Evolutionary conservation across 2,797 vertebrate species (phyloP), one percentile per base, ranked within the genome.

Genomic region (Sebastes nivosus): DNA sequence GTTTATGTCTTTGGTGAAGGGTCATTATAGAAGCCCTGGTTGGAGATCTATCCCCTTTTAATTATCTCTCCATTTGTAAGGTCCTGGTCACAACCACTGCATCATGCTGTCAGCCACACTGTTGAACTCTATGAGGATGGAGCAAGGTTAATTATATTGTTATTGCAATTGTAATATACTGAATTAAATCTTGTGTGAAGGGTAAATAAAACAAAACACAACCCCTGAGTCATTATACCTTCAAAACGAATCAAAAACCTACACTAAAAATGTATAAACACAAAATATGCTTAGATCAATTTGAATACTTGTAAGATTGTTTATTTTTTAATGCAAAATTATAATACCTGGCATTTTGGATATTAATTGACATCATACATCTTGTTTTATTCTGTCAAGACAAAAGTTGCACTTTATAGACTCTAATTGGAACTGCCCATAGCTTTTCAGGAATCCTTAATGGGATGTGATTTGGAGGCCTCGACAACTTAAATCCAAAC

Each of bases 1-100:
- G 81, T 91, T 89, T 86, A 89, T 88, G 85, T 85, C 81, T 88
- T 83, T 86, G 72, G 70, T 75, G 67, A 86, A 84, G 79, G 69
- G 82, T 90, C 81, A 84, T 86, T 90, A 87, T 54, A 71, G 67
- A 78, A 38, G 70, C 66, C 71, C 70, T 67, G 54, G 68, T 81
- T 79, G 63, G 70, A 80, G 75, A 72, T 82, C 80, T 85, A 88
- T 88, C 78, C 82, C 66, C 66, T 88, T 89, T 91, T 88, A 92
- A 91, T 92, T 84, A 89, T 85, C 65, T 84, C 64, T 69, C 67
- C 68, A 87, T 88, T 90, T 88, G 82, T 86, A 75, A 80, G 74
- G 77, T 77, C 71, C 77, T 34, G 60, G 83, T 84, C 87, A 87
- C 58, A 78, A 63, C 63, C 69, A 73, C 68, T 88, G 79, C 64